These are phyloP conservation scores for Halesus radiatus DNA, from an alignment of 1,140 invertebrate species.

Conservation along the genomic window DNA sequence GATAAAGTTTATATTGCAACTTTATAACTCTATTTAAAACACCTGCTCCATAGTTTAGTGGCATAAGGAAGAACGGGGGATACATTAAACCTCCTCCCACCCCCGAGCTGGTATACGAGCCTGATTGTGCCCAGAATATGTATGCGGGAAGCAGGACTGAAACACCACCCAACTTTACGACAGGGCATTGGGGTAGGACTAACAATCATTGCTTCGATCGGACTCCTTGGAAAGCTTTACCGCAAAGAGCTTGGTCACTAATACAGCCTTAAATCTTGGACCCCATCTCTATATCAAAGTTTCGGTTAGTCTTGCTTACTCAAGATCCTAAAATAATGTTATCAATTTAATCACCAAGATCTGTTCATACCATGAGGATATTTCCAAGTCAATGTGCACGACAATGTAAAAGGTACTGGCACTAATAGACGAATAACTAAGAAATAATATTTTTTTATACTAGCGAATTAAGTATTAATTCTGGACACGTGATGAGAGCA, in stretches of 20 bases:
- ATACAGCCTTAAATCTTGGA: conserved; percentile 5
- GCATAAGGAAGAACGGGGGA: neutral
- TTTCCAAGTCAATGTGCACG: no score
- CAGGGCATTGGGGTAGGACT: conserved; percentile 47
- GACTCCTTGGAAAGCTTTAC: conserved; percentile 29
- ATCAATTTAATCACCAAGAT: no score
- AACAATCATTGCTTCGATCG: conserved; percentile 48
- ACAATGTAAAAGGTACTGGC: no score
- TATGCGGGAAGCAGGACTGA: conserved; percentile 31
- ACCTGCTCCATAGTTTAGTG: neutral
- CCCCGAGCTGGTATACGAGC: conserved; percentile 11
- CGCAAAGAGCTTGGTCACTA: conserved; percentile 33
- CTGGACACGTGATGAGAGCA: no score
- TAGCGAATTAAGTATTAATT: no score
- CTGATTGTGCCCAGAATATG: conserved; percentile 38
- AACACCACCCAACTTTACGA: conserved; percentile 28
- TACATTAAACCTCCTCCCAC: conserved; percentile 2
- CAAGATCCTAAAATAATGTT: no score
- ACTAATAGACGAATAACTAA: no score
- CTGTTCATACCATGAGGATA: no score
- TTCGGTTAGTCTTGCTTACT: no score
- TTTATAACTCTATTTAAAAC: no score
- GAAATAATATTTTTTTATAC: no score
- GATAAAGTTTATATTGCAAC: no score
- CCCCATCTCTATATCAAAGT: conserved; percentile 17